Percentiles rank a stretch among this genome's conserved stretches.
Evolutionary conservation across 2,888 invertebrate species (phyloP).

Genomic region (Mamestra brassicae): DNA sequence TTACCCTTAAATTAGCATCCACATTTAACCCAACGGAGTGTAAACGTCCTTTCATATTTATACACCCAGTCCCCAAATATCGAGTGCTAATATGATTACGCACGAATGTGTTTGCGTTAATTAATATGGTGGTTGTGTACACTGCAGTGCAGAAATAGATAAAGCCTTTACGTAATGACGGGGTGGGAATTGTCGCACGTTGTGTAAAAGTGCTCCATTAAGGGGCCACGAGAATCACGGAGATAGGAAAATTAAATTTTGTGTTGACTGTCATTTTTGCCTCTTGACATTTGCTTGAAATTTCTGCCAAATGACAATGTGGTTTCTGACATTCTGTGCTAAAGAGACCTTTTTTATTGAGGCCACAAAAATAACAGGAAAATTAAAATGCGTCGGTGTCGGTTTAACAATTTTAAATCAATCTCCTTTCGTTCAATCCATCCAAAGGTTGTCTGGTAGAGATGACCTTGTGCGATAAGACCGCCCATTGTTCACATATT

Average conservation of each 20-base stretch:
- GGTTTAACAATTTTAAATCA: background rate
- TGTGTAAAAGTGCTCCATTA: slow-evolving; percentile 39
- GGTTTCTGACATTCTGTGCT: background rate
- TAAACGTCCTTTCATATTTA: slow-evolving; percentile 30
- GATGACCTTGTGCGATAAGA: no score
- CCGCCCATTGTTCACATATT: no score
- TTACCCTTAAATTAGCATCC: slow-evolving; percentile 22
- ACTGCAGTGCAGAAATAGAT: slow-evolving; percentile 61
- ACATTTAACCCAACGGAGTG: slow-evolving; percentile 11
- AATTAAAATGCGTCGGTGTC: background rate
- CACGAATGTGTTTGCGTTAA: slow-evolving; percentile 62
- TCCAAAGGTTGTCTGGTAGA: no score
- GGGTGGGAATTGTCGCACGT: slow-evolving; percentile 51
- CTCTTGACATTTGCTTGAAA: slow-evolving; percentile 5
- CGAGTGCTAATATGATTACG: slow-evolving; percentile 61
- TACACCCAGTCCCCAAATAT: slow-evolving; percentile 43
- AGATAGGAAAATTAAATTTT: slow-evolving; percentile 24
- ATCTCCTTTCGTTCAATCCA: no score
- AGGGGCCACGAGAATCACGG: slow-evolving; percentile 15
- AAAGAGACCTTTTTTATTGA: background rate
- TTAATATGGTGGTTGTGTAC: slow-evolving; percentile 62
- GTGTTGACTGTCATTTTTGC: slow-evolving; percentile 23
- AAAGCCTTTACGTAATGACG: slow-evolving; percentile 59
- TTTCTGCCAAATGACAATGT: slow-evolving; percentile 9
- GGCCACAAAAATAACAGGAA: background rate